These are phyloP conservation scores for Plotosus lineatus DNA, from an alignment of 2,113 vertebrate species.

Conservation along the genomic window DNA sequence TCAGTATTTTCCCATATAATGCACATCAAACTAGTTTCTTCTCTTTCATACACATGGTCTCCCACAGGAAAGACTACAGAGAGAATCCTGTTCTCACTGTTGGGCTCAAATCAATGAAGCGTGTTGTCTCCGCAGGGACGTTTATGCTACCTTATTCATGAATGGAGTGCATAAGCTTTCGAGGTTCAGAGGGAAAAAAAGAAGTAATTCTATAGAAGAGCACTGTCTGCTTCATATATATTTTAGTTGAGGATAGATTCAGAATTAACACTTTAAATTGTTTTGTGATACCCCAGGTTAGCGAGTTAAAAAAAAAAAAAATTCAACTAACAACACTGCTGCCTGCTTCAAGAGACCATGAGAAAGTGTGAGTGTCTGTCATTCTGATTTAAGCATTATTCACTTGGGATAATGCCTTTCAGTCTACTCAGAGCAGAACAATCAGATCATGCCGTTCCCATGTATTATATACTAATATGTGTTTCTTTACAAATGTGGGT, in stretches of 20 bases:
- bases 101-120: slow-evolving; percentile 3
- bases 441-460: too few relatives aligned
- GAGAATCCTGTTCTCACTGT: slow-evolving; percentile 14
- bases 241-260: background rate
- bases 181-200: background rate
- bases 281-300: too few relatives aligned
- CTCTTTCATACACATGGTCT: background rate
- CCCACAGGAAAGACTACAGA: background rate
- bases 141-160: background rate
- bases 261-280: background rate
- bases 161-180: background rate
- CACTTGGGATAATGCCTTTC: too few relatives aligned
- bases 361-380: too few relatives aligned
- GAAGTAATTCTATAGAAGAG: too few relatives aligned
- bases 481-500: background rate
- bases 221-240: background rate
- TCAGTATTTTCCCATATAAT: background rate
- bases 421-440: too few relatives aligned
- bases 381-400: too few relatives aligned
- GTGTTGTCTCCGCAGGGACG: background rate
- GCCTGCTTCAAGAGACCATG: too few relatives aligned
- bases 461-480: too few relatives aligned
- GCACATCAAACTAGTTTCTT: background rate
- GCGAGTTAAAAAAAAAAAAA: too few relatives aligned
- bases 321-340: too few relatives aligned